phyloP scores from a whole-genome alignment of 2,888 invertebrate species.

The Caenorhabditis becei region DNA sequence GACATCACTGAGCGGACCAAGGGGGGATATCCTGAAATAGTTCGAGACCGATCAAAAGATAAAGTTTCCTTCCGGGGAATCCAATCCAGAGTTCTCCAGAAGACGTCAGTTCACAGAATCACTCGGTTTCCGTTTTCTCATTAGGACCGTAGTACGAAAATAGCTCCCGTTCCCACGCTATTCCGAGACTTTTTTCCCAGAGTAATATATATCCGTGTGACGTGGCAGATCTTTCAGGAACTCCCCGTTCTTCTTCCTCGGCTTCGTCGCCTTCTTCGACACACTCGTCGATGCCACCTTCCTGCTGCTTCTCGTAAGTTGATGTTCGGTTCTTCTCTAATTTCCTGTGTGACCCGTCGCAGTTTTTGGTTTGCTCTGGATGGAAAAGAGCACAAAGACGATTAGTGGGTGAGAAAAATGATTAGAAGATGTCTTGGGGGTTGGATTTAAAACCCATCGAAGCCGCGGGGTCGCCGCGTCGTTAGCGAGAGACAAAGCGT shows the following conservation, averaged over 20 bases:
- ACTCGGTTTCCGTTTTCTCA: background rate
- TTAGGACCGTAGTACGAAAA: background rate
- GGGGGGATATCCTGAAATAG: no score
- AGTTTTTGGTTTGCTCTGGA: conserved; percentile 12
- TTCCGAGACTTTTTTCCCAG: background rate
- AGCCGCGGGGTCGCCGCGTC: conserved; percentile 7
- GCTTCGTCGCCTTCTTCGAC: conserved; percentile 81
- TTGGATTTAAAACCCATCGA: conserved; percentile 44
- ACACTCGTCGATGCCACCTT: conserved; percentile 78
- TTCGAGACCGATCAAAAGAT: no score
- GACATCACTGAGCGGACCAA: no score
- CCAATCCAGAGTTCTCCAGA: no score
- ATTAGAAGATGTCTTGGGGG: conserved; percentile 44
- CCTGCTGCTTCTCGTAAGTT: conserved; percentile 75
- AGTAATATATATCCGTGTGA: background rate
- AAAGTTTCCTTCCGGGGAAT: no score
- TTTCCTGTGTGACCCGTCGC: conserved; percentile 12
- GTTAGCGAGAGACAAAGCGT: conserved; percentile 1
- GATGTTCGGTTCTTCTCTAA: conserved; percentile 19
- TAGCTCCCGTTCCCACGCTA: conserved; percentile 26
- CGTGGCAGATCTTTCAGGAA: conserved; percentile 69
- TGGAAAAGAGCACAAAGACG: conserved; percentile 13
- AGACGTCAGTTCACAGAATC: background rate
- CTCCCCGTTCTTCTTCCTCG: conserved; percentile 81
- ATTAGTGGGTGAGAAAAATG: conserved; percentile 48